These are phyloP conservation scores for Helogale parvula DNA, from an alignment of 2,113 vertebrate species.

Conservation along the genomic window DNA sequence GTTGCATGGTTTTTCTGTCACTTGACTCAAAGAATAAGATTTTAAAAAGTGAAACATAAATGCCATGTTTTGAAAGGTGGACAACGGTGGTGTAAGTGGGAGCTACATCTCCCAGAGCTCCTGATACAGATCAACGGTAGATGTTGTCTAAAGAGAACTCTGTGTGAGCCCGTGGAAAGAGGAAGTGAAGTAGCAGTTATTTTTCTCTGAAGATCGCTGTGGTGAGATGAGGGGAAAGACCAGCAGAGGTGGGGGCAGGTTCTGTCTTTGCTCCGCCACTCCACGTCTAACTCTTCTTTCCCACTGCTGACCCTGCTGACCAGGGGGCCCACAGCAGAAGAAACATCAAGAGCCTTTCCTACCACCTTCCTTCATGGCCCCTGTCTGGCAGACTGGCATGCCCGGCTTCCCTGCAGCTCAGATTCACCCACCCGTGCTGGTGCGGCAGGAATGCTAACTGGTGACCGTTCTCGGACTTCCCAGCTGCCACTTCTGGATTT, in stretches of 20 bases:
- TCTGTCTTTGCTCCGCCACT: neutral
- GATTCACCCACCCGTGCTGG: neutral
- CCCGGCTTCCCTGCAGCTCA: neutral
- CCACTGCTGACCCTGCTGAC: neutral
- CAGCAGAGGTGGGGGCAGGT: neutral
- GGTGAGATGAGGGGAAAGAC: neutral
- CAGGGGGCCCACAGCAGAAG: rapidly evolving
- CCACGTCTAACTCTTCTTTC: neutral
- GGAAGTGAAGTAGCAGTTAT: neutral
- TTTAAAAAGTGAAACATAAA: neutral
- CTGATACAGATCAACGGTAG: neutral
- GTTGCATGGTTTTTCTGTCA: neutral
- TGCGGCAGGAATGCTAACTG: rapidly evolving
- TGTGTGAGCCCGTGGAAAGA: neutral
- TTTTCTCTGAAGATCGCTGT: neutral
- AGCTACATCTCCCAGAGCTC: neutral
- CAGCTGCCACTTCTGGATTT: neutral
- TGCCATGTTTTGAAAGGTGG: neutral
- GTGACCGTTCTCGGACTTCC: neutral
- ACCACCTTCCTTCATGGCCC: rapidly evolving
- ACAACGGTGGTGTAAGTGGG: neutral
- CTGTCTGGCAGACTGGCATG: neutral
- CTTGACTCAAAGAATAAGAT: neutral
- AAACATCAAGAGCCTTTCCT: neutral
- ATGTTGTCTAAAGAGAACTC: neutral